Evolutionary conservation across 2,113 vertebrate genomes (phyloP).

Genomic region (Bubo scandiacus): DNA sequence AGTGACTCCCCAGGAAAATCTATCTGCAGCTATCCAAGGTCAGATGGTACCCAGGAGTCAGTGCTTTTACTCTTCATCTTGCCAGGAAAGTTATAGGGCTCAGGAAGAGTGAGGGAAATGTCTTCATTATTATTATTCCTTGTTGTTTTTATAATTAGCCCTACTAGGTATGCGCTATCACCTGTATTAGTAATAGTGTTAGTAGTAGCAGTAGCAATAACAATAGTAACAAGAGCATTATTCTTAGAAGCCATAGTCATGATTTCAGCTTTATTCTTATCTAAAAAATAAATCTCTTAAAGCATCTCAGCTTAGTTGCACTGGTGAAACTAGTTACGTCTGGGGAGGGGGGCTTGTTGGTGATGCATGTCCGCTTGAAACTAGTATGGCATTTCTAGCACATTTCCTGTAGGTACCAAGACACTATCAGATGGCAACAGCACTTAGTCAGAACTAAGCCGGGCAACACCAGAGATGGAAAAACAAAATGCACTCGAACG

Average conservation of each 20-base stretch:
- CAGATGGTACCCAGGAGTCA: not conserved
- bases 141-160: not conserved
- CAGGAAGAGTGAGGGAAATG: not conserved
- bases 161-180: not conserved
- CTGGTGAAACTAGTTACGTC: not conserved
- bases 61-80: not conserved
- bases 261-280: not conserved
- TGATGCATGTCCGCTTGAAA: not conserved
- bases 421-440: not conserved
- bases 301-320: not conserved
- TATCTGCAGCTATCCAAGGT: not conserved
- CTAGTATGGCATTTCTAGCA: not conserved
- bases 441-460: not conserved
- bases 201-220: not conserved
- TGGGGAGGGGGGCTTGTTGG: not conserved
- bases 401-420: not conserved
- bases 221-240: not conserved
- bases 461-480: not conserved
- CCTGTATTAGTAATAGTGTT: not conserved
- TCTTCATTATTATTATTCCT: not conserved
- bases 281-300: not conserved
- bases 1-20: not conserved
- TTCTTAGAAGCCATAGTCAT: not conserved
- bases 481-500: not conserved
- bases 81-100: not conserved